Conservation (phyloP, 2,888 invertebrate genomes). For the Subacronicta megacephala region DNA sequence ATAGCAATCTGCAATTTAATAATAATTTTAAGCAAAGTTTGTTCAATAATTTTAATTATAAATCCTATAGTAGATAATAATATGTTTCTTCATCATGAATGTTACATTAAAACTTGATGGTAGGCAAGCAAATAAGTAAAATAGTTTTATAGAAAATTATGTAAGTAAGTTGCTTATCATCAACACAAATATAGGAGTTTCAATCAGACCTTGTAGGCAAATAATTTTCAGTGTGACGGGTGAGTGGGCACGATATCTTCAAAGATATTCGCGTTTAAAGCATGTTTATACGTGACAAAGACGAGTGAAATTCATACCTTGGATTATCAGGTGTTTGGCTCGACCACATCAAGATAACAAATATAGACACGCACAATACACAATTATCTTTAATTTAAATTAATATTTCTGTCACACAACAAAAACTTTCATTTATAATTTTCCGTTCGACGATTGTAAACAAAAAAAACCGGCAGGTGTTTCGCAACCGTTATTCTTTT, state of each 20-base stretch:
- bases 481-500: slow-evolving; percentile 71
- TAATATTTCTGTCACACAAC: slow-evolving; percentile 18
- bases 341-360: slow-evolving; percentile 25
- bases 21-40: not conserved
- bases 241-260: too few relatives aligned
- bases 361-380: slow-evolving; percentile 10
- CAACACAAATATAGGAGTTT: not conserved
- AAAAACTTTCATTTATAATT: slow-evolving; percentile 73
- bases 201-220: not conserved
- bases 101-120: too few relatives aligned
- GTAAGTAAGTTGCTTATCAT: too few relatives aligned
- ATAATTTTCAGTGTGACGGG: too few relatives aligned
- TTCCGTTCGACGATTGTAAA: slow-evolving; percentile 70
- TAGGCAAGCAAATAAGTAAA: too few relatives aligned
- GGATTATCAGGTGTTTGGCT: slow-evolving; percentile 6
- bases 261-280: not conserved
- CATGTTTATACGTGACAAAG: not conserved
- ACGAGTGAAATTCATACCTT: slow-evolving; percentile 36
- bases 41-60: too few relatives aligned
- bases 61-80: too few relatives aligned
- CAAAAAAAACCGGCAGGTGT: slow-evolving; percentile 81
- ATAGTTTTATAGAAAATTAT: too few relatives aligned
- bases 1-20: slow-evolving; percentile 61
- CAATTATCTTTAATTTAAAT: slow-evolving; percentile 12
- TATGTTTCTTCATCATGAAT: too few relatives aligned